Evolutionary conservation across 2,113 vertebrate genomes (phyloP).

Genomic region (Tringa solitaria): DNA sequence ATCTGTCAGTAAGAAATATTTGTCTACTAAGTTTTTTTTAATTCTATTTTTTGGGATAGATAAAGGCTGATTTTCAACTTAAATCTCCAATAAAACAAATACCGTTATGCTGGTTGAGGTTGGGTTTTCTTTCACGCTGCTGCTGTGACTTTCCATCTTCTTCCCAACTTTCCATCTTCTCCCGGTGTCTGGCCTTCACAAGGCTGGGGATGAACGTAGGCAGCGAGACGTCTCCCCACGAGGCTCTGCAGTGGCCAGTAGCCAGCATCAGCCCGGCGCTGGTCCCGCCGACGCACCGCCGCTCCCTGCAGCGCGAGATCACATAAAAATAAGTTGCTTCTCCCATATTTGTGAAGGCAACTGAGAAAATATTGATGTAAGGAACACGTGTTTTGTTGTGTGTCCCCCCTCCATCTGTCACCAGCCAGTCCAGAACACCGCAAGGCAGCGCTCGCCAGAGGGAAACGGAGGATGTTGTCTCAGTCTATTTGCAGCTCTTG

Average conservation of each 20-base stretch:
- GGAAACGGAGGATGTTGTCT: neutral
- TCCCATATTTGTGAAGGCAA: neutral
- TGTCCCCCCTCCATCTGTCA: neutral
- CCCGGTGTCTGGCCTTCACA: neutral
- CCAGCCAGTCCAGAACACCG: neutral
- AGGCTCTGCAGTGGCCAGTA: neutral
- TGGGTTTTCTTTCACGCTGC: neutral
- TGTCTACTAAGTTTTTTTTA: neutral
- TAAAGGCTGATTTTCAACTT: constrained; percentile 7
- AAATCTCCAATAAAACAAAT: constrained; percentile 53
- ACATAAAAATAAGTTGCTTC: no score
- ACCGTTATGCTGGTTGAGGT: neutral
- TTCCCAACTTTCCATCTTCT: neutral
- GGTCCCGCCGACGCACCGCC: fast-evolving
- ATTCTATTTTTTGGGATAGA: neutral
- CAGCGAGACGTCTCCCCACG: neutral
- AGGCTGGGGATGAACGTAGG: fast-evolving
- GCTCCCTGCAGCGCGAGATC: neutral
- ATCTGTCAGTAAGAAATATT: neutral
- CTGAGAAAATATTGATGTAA: neutral
- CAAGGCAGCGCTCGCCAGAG: neutral
- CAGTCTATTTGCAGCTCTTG: neutral
- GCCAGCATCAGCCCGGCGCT: fast-evolving
- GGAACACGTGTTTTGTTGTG: neutral
- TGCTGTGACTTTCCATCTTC: neutral